Conservation (phyloP, 1,140 invertebrate genomes). For the Achroia grisella region DNA sequence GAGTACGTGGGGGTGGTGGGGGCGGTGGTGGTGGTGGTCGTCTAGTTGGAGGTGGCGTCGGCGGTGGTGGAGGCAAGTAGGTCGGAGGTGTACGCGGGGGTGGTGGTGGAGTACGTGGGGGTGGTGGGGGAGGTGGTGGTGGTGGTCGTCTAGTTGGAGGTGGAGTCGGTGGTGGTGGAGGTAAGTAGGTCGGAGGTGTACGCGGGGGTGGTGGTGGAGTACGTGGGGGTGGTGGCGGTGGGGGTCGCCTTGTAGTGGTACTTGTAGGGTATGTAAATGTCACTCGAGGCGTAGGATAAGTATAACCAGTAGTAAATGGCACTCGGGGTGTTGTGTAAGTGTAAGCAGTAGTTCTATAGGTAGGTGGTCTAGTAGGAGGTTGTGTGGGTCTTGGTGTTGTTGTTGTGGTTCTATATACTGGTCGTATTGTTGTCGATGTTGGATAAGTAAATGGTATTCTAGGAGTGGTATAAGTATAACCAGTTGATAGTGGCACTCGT, state of each 20-base stretch:
- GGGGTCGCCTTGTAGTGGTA: not conserved
- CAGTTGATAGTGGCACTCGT: constrained; percentile 10
- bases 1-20: constrained; percentile 4
- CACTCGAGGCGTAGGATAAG: constrained; percentile 22
- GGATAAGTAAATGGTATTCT: constrained; percentile 19
- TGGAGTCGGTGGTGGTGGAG: not conserved
- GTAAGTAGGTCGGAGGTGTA: not conserved
- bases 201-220: not conserved
- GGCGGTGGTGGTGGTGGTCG: constrained; percentile 3
- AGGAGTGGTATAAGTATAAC: constrained; percentile 23
- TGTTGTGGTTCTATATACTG: not conserved
- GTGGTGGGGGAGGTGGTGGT: not conserved
- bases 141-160: constrained; percentile 4
- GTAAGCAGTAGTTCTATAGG: constrained; percentile 1
- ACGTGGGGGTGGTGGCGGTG: not conserved
- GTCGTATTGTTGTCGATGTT: constrained; percentile 6
- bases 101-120: not conserved
- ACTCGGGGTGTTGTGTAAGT: constrained; percentile 4
- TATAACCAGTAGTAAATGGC: constrained; percentile 22
- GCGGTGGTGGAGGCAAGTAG: constrained; percentile 8
- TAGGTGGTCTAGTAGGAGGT: constrained; percentile 10
- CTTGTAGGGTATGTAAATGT: constrained; percentile 25
- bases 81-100: constrained; percentile 7
- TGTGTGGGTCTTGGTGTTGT: constrained; percentile 14
- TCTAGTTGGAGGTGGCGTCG: constrained; percentile 5